Conservation (phyloP, 2,113 vertebrate genomes). For the Macheiramphus alcinus region DNA sequence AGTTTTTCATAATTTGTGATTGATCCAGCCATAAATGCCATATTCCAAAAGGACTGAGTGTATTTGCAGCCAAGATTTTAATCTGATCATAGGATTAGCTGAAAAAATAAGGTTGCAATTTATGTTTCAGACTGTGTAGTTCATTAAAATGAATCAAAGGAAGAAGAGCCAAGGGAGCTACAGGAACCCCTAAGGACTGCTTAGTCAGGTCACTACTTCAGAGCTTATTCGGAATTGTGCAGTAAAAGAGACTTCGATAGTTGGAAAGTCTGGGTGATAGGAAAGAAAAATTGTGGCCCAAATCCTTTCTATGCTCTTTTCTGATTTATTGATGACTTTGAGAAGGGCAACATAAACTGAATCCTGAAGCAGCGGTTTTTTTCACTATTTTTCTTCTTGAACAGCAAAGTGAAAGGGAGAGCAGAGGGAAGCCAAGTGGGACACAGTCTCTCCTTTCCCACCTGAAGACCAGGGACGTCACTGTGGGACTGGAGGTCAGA, state of each 20-base stretch:
- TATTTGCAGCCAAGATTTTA: background rate
- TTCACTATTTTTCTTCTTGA: background rate
- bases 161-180: background rate
- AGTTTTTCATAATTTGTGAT: background rate
- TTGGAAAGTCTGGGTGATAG: background rate
- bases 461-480: background rate
- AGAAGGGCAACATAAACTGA: background rate
- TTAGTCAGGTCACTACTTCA: background rate
- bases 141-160: conserved; percentile 13
- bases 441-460: background rate
- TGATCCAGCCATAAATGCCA: background rate
- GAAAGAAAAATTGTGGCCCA: background rate
- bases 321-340: background rate
- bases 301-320: background rate
- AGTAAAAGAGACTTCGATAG: background rate
- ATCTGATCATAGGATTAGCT: background rate
- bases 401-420: background rate
- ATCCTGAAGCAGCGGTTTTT: background rate
- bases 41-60: background rate
- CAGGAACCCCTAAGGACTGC: background rate
- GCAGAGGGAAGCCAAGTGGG: background rate
- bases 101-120: background rate
- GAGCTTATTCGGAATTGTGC: background rate
- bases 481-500: background rate
- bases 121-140: background rate